Percentiles rank a stretch among this genome's conserved stretches.
These are phyloP conservation scores for Tachina grossa DNA, from an alignment of 2,888 invertebrate species.

Conservation along the genomic window DNA sequence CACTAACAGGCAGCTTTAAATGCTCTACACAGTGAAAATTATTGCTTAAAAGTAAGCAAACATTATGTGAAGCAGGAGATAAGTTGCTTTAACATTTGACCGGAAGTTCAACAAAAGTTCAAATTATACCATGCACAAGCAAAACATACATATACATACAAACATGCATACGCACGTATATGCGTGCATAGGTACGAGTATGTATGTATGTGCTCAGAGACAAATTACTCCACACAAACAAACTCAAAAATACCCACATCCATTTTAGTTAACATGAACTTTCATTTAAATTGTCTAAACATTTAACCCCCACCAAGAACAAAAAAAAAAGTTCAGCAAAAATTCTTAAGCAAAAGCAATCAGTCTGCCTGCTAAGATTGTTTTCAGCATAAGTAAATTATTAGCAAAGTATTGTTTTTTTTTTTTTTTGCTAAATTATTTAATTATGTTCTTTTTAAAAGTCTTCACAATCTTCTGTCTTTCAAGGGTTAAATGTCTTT, in stretches of 20 bases:
- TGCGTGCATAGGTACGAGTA: neutral
- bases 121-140: constrained; percentile 38
- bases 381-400: too few relatives aligned
- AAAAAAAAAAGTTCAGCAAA: neutral
- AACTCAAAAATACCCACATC: neutral
- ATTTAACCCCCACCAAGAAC: constrained; percentile 14
- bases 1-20: too few relatives aligned
- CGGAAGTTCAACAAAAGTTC: constrained; percentile 65
- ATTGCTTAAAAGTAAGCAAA: neutral
- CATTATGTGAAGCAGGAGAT: neutral
- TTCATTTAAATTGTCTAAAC: neutral
- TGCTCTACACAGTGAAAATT: neutral
- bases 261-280: constrained; percentile 4
- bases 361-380: neutral
- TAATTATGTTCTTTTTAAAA: neutral
- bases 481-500: neutral
- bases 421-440: neutral
- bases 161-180: neutral
- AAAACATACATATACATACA: neutral
- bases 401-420: neutral
- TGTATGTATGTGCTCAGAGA: neutral
- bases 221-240: neutral
- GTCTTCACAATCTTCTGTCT: neutral
- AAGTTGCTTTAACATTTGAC: constrained; percentile 62
- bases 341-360: neutral